Conservation (phyloP, 2,113 vertebrate genomes). For the Tiliqua scincoides region DNA sequence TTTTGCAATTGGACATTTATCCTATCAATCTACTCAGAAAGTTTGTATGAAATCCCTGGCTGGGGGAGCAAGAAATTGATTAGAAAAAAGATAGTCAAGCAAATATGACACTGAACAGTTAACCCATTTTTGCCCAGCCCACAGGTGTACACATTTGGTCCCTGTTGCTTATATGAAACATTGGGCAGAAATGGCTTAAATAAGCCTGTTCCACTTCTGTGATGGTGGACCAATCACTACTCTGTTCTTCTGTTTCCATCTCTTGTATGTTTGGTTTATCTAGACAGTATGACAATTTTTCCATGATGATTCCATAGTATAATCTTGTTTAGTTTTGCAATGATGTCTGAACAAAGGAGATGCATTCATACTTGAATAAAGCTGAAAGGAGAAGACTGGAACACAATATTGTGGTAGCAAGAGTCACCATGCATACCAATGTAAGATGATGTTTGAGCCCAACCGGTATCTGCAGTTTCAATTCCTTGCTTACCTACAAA, state of each 20-base stretch:
- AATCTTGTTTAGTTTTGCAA: constrained; percentile 5
- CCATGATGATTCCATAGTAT: background rate
- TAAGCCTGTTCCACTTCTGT: background rate
- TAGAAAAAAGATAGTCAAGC: background rate
- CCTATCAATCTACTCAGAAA: background rate
- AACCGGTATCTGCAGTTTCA: constrained; percentile 81
- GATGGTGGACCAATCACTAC: background rate
- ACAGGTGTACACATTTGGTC: no score
- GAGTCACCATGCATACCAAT: constrained; percentile 81
- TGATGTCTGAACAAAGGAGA: constrained; percentile 39
- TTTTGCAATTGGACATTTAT: background rate
- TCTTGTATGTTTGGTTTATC: background rate
- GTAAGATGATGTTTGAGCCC: constrained; percentile 77
- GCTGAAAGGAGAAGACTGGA: constrained; percentile 77
- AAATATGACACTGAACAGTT: background rate
- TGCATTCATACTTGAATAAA: constrained; percentile 78
- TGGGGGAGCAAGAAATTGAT: background rate
- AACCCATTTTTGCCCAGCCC: no score
- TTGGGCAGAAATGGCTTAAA: no score
- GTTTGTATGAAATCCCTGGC: background rate
- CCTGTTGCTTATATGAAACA: no score
- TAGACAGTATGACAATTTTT: background rate
- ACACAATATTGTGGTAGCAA: constrained; percentile 82
- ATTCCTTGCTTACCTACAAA: constrained; percentile 66
- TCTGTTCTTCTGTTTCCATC: background rate